These are phyloP conservation scores for Tapirus indicus DNA, from an alignment of 2,797 vertebrate genomes.

Conservation along the genomic window DNA sequence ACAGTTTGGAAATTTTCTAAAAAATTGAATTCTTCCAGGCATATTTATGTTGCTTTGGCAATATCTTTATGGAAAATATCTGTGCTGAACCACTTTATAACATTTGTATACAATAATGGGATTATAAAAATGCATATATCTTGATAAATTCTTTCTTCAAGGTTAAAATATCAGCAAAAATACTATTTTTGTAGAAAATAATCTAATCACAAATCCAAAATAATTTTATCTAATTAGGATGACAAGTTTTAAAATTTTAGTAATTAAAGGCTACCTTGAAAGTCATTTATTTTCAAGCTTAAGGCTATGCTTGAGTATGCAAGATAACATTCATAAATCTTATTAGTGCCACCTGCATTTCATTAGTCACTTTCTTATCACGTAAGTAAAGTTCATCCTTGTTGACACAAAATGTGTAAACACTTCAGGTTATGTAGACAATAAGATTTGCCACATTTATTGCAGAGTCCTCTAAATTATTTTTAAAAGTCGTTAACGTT, in stretches of 20 bases:
- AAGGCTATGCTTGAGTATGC: background rate
- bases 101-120: background rate
- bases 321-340: background rate
- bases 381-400: background rate
- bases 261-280: background rate
- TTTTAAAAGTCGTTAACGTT: background rate
- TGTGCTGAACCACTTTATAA: background rate
- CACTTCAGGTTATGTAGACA: background rate
- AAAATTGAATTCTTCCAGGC: background rate
- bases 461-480: background rate
- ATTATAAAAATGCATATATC: background rate
- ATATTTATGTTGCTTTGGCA: background rate
- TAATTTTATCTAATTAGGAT: background rate
- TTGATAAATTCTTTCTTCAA: background rate
- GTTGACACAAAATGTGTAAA: background rate
- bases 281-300: background rate
- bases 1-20: background rate
- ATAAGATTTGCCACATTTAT: background rate
- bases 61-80: background rate
- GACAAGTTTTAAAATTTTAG: background rate
- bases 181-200: background rate
- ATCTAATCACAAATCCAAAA: conserved; percentile 3
- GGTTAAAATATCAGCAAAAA: background rate
- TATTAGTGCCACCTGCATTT: background rate
- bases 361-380: background rate